These are phyloP conservation scores for Telmatherina bonti DNA, from an alignment of 2,797 vertebrate genomes.

Conservation along the genomic window DNA sequence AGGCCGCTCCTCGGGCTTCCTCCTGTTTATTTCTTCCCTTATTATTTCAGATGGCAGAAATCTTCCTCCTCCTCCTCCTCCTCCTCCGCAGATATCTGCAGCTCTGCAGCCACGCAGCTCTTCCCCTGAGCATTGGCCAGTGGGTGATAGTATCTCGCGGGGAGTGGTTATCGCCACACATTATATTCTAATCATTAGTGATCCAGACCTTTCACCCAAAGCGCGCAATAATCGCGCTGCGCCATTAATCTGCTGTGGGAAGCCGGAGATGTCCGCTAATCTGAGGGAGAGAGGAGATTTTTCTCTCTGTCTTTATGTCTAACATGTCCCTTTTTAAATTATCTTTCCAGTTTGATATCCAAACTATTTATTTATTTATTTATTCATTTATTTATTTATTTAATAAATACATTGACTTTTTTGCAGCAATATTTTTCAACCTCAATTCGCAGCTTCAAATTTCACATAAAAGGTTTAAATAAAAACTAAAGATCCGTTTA, in stretches of 20 bases:
- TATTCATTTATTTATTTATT: too few relatives aligned
- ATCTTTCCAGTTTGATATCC: too few relatives aligned
- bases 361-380: too few relatives aligned
- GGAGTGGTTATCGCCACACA: conserved; percentile 85
- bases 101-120: conserved; percentile 77
- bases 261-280: conserved; percentile 68
- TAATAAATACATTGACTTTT: too few relatives aligned
- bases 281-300: conserved; percentile 2
- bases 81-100: conserved; percentile 73
- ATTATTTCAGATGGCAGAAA: conserved; percentile 59
- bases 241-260: conserved; percentile 87
- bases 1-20: conserved; percentile 58
- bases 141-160: conserved; percentile 85
- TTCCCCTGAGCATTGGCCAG: conserved; percentile 82
- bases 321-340: too few relatives aligned
- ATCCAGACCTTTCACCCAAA: conserved; percentile 85
- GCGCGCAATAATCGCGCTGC: conserved; percentile 81
- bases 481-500: too few relatives aligned
- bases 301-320: conserved; percentile 2
- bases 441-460: too few relatives aligned
- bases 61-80: too few relatives aligned
- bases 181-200: conserved; percentile 89
- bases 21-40: conserved; percentile 50
- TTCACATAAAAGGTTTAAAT: too few relatives aligned
- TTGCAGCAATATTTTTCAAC: too few relatives aligned